These are phyloP conservation scores for Valencia hispanica DNA, from an alignment of 2,797 vertebrate genomes.

Conservation along the genomic window DNA sequence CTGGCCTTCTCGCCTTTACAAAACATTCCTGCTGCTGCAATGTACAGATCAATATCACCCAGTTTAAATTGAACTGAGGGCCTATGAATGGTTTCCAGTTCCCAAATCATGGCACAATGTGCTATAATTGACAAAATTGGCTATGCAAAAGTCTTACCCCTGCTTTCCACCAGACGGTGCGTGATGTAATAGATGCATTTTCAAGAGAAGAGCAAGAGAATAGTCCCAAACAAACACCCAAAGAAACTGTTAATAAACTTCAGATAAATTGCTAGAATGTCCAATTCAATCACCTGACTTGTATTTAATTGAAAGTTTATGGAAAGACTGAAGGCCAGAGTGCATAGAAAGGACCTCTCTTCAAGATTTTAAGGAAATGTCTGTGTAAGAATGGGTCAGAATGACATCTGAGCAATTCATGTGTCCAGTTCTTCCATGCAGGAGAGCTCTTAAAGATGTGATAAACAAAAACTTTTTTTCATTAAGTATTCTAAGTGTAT, in stretches of 20 bases:
- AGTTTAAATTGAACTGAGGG: neutral
- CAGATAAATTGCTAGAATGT: neutral
- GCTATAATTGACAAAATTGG: neutral
- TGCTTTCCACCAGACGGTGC: too few relatives aligned
- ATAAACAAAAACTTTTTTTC: neutral
- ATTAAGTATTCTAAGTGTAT: neutral
- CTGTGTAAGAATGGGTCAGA: neutral
- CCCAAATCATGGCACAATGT: neutral
- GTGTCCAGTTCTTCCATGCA: neutral
- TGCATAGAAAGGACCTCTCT: neutral
- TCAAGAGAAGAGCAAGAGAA: too few relatives aligned
- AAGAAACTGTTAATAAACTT: neutral
- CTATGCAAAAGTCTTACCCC: neutral
- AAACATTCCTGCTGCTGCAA: neutral
- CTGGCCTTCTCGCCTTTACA: neutral
- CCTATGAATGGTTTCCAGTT: neutral
- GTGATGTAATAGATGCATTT: too few relatives aligned
- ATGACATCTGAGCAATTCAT: neutral
- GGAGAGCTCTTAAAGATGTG: neutral
- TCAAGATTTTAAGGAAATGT: neutral
- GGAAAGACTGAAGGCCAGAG: neutral
- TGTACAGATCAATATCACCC: neutral
- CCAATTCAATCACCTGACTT: neutral
- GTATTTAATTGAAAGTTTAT: neutral
- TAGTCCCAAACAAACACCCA: too few relatives aligned